Evolutionary conservation across 1,140 invertebrate species (phyloP), one percentile per base, ranked within the genome.

Genomic region (Octopus bimaculoides): DNA sequence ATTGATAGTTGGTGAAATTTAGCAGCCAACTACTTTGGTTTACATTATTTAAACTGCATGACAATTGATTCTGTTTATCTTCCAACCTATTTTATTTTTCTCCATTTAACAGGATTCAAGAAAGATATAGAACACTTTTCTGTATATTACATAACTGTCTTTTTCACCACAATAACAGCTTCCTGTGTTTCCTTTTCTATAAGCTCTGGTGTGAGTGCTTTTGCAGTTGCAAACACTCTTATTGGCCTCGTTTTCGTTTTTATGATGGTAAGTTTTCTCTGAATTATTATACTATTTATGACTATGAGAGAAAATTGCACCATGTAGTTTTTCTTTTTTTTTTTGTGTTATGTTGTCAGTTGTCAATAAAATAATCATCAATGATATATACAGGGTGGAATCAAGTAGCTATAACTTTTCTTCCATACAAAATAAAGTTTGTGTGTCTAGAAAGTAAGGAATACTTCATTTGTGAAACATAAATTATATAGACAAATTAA

Each of bases 231-330:
- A 52, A 89, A 89, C 76, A 79, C 89, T 2, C 83, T 88, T 54
- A 86, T 88, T 41, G 86, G 89, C 20, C 81, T 89, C 14, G 80
- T 80, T 55, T 90, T 86, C 81, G 87, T 88, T 0, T 87, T 89
- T 79, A 90, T 90, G 89, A 90, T 90, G 89, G 89, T 90, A 84
- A 82, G 86, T 83, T 17, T 41, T 77, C 10, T 17, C 12, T 7
- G 14, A 26, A 12, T 41, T 8, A 54, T 12, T 10, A 17, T 53
- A 4, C n/a, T 14, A n/a, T 14, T 14, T 17, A 69, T 75, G 14
- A 20, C n/a, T 55, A 41, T 54, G 17, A 54, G 10, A 26, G 52
- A 56, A 55, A 10, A 5, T 53, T n/a, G 12, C 41, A 78, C 78
- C n/a, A 10, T 20, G 26, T 20, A 12, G 20, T 20, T 9, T 17